Evolutionary conservation across 2,888 invertebrate genomes (phyloP), one percentile per base, ranked within the genome.

Genomic region (Baccha elongata): DNA sequence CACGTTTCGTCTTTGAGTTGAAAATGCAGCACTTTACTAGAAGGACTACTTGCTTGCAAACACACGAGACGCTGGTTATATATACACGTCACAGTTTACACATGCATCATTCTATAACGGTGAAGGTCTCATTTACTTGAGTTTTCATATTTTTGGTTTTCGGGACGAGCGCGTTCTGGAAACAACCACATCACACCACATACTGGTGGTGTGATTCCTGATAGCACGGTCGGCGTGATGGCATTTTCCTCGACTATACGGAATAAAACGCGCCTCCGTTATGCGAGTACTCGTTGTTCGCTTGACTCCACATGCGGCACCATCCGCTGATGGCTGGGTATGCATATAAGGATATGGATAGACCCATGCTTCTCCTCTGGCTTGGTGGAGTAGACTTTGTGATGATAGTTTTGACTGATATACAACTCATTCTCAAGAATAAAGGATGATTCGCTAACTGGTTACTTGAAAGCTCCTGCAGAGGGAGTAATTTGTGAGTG

Each of bases 321-420:
- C 35, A 42, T 48, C 65, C 17, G 11, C 13, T 8, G n/a, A 17
- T 26, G n/a, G 10, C 15, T 42, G 44, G 19, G 44, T 19, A 13
- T 35, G 11, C 3, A 35, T 23, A 29, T 29, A 1, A 3, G 11
- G 11, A 1, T 35, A 8, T 35, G 11, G 10, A 3, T 35, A 11
- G 1, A 8, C 3, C 1, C 29, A 13, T 35, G 37, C 21, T 2
- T 13, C 23, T 26, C 23, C 2, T 26, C 7, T 8, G 11, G 17
- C n/a, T 15, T n/a, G 10, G 13, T 11, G 19, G 40, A 11, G 19
- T n/a, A n/a, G 23, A 48, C 15, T 17, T 8, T 32, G 78, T 64
- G 83, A 76, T 83, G 83, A 78, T 73, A 73, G 78, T 78, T 78
- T 73, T 83, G 83, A 83, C 78, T 72, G 83, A 83, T 83, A 72